Base-by-base conservation (phyloP, 2,888 invertebrate species). In the Stegana nigrithorax region DNA sequence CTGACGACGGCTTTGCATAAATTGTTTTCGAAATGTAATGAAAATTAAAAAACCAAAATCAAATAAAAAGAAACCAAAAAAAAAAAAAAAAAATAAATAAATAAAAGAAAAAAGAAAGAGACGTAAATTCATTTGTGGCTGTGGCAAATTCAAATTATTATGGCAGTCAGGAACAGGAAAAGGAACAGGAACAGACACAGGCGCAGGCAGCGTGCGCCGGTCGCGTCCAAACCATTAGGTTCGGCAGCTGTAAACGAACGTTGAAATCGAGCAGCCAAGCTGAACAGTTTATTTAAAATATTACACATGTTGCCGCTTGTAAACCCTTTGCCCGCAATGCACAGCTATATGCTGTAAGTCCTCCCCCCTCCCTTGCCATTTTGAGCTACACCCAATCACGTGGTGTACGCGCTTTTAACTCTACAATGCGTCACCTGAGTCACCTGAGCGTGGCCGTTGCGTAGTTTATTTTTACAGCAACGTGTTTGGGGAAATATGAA, bases 61-160 rank as follows among this genome's bases (percentile, higher is more conserved):
- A 25, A 14, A 29, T 29, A 29, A 29, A 29, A n/a, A 26, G 4
- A 17, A 4, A 2, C 23, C 14, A 4, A 6, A 5, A 5, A 21
- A 29, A 29, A 29, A 29, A 29, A 55, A 29, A 47, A 12, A 29
- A 2, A 51, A 12, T 25, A 26, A 7, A 17, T 23, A 45, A 4
- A 25, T 32, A 27, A 14, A 19, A 62, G 51, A 3, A 65, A 67
- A 65, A 64, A 71, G 75, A 69, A 67, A 70, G 65, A 67, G 39
- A 77, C 73, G 76, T 75, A 75, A 78, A 76, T 78, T 76, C 73
- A 78, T 78, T 78, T 75, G 75, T 67, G 72, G 73, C 72, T 60
- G 65, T 70, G 67, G 64, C 75, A n/a, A n/a, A n/a, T n/a, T n/a
- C 72, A 78, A 75, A 73, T 36, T 2, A 36, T 36, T 36, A 36